phyloP scores from a whole-genome alignment of 2,797 vertebrate genomes.

The Ispidina lecontei region DNA sequence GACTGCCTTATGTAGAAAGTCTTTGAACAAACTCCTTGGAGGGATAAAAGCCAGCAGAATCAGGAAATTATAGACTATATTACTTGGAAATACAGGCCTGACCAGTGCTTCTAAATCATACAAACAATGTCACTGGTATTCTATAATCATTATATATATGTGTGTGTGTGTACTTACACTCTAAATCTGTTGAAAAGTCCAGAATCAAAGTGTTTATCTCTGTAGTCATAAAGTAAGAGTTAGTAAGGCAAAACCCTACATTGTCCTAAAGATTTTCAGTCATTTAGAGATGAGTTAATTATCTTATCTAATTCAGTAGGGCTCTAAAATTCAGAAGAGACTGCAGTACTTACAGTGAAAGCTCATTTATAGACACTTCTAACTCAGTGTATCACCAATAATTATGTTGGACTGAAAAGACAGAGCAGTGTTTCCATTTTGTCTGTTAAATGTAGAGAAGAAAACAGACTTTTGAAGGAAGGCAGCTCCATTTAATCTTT shows the following conservation, averaged over 20 bases:
- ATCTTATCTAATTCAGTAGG: neutral
- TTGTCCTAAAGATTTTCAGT: neutral
- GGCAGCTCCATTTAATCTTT: neutral
- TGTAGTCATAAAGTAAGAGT: neutral
- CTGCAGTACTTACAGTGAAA: neutral
- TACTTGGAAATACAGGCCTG: neutral
- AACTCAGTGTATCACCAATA: neutral
- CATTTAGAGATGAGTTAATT: neutral
- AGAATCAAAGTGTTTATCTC: neutral
- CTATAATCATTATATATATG: neutral
- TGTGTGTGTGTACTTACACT: neutral
- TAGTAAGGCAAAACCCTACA: neutral
- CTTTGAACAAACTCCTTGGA: conserved; percentile 2
- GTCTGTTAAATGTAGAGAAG: neutral
- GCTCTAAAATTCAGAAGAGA: neutral
- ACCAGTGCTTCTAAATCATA: neutral
- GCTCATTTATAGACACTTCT: neutral
- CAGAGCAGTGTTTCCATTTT: neutral
- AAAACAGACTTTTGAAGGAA: neutral
- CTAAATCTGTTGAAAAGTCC: neutral
- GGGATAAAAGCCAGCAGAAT: conserved; percentile 15
- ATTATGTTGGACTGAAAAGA: neutral
- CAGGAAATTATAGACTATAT: neutral
- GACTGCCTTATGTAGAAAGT: neutral
- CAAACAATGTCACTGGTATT: neutral